Evolutionary conservation across 2,888 invertebrate genomes (phyloP).

Genomic region (Coenonympha glycerion): DNA sequence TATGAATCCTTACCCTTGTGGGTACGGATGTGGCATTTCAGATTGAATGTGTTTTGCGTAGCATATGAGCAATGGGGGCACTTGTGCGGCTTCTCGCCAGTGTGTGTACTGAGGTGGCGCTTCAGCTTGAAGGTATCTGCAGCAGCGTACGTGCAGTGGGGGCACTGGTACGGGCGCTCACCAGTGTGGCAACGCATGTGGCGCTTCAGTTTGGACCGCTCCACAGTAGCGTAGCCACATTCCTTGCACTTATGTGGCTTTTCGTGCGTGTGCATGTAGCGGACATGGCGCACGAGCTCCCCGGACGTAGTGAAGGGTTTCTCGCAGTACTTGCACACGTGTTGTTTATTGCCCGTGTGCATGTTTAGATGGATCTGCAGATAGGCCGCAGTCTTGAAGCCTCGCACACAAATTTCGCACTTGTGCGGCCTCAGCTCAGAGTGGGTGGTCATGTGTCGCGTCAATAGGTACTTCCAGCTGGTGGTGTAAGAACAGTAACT

Average conservation of each 20-base stretch:
- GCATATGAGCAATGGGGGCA: no score
- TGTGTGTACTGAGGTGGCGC: no score
- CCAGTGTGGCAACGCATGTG: slow-evolving; percentile 97
- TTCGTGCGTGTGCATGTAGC: slow-evolving; percentile 96
- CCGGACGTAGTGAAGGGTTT: slow-evolving; percentile 94
- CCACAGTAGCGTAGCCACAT: slow-evolving; percentile 97
- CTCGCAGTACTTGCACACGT: slow-evolving; percentile 90
- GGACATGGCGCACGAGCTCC: slow-evolving; percentile 93
- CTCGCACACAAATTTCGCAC: slow-evolving; percentile 94
- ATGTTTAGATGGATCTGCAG: slow-evolving; percentile 97
- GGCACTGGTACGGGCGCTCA: slow-evolving; percentile 92
- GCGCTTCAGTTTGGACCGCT: slow-evolving; percentile 94
- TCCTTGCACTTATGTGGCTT: slow-evolving; percentile 98
- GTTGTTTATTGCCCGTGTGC: slow-evolving; percentile 95
- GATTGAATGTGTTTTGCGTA: no score
- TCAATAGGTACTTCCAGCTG: slow-evolving; percentile 89
- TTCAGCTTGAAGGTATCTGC: no score
- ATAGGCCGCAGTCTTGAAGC: slow-evolving; percentile 94
- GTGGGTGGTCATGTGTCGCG: slow-evolving; percentile 96
- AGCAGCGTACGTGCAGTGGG: no score
- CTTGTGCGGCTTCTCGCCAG: no score
- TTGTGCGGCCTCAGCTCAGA: slow-evolving; percentile 95
- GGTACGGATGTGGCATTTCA: no score
- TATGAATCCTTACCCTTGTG: no score
- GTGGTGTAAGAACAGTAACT: slow-evolving; percentile 95